phyloP scores from a whole-genome alignment of 2,797 vertebrate genomes.

The Parauchenoglanis ngamensis region DNA sequence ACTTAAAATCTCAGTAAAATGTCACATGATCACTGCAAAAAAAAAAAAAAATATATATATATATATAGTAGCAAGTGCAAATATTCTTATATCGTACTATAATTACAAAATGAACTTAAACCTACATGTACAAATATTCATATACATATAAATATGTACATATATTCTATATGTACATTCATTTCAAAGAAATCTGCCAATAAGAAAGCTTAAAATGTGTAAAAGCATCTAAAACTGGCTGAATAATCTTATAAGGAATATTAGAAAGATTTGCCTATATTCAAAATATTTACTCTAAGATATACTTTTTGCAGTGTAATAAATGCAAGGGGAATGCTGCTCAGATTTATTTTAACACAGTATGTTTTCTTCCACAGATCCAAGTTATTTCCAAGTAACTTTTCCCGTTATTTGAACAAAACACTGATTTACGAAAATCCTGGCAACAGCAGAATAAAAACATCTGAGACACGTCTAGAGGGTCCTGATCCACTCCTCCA shows the following conservation, averaged over 20 bases:
- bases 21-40: background rate
- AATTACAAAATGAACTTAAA: background rate
- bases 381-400: background rate
- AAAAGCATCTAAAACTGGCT: background rate
- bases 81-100: background rate
- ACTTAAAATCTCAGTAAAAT: background rate
- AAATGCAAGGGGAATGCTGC: too few species aligned
- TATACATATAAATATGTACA: background rate
- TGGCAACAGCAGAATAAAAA: background rate
- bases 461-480: background rate
- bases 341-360: background rate
- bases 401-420: background rate
- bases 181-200: background rate
- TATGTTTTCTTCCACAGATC: too few species aligned
- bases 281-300: background rate
- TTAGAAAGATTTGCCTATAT: background rate
- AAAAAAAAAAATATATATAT: too few species aligned
- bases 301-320: background rate
- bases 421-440: background rate
- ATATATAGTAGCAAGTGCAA: background rate
- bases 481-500: background rate
- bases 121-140: too few species aligned
- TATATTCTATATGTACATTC: background rate
- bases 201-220: background rate
- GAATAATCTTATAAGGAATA: background rate